phyloP scores from a whole-genome alignment of 2,888 invertebrate genomes.

The Mythimna lalbum region DNA sequence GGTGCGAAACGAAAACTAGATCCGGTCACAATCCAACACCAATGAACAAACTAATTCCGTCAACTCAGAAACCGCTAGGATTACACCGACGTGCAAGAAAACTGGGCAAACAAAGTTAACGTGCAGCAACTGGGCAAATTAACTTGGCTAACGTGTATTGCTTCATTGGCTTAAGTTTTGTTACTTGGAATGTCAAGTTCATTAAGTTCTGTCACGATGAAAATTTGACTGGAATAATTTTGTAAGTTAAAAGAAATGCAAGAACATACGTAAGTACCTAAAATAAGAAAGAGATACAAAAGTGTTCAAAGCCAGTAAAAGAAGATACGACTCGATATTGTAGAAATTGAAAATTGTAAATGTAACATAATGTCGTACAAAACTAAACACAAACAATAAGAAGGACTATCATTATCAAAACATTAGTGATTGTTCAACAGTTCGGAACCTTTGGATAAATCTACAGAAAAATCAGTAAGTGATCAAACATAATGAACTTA shows the following conservation, averaged over 20 bases:
- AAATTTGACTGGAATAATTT: neutral
- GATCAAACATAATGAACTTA: too few species aligned
- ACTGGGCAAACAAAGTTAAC: conserved; percentile 42
- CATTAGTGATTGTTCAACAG: too few species aligned
- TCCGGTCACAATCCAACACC: conserved; percentile 27
- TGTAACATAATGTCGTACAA: neutral
- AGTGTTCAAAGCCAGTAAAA: neutral
- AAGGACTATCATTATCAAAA: too few species aligned
- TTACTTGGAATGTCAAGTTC: neutral
- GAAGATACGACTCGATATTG: too few species aligned
- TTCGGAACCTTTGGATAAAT: too few species aligned
- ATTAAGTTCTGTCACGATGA: neutral
- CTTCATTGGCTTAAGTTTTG: conserved; percentile 14
- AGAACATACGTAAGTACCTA: neutral
- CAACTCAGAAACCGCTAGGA: conserved; percentile 43
- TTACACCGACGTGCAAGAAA: conserved; percentile 47
- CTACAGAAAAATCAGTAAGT: too few species aligned
- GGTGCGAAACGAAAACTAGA: conserved; percentile 21
- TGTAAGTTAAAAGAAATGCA: neutral
- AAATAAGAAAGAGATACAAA: neutral
- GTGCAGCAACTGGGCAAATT: conserved; percentile 13
- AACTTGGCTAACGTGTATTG: conserved; percentile 17
- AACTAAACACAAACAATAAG: neutral
- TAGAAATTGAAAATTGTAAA: neutral
- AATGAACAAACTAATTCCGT: conserved; percentile 50